Evolutionary conservation across 2,888 invertebrate species (phyloP), one percentile per base, ranked within the genome.

Genomic region (Ceraclea dissimilis): DNA sequence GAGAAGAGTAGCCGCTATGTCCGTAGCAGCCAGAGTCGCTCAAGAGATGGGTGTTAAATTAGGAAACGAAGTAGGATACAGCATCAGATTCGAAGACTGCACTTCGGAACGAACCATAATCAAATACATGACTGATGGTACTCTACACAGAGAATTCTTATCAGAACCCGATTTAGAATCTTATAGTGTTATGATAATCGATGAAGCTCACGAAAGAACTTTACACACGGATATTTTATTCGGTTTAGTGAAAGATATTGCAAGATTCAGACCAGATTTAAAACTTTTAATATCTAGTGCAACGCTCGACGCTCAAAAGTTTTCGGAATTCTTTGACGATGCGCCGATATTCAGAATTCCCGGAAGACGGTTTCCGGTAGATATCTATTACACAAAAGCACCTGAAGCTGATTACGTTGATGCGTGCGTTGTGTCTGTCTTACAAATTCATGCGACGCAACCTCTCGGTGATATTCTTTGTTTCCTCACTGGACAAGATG

Each of bases 41-140:
- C 92, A 98, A 70, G 99, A 99, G 81, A 93, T 98, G 92, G 84
- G 85, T 63, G 90, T 93, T 0, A 99, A 98, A 75, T 78, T 99
- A 21, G 99, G 98, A 51, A 91, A 90, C 71, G 91, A 92, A 77
- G 92, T 92, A 50, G 88, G 89, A 2, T 89, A 89, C 65, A 87
- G 88, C 62, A 99, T 99, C 66, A 82, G 99, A 65, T 99, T 99
- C 78, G 99, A 99, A 76, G 99, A 99, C 70, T 99, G 98, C 69
- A 98, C 98, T 1, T 96, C 96, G 2, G 97, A 98, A 70, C 80
- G 96, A 63, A 99, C 99, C 6, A 79, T 93, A 18, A 83, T 99
- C 50, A 99, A 99, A 72, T 99, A 99, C 69, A 98, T 99, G 98
- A 99, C 99, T 26, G 99, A 99, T 74, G 99, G 99, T 67, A 99